A percentile compares a stretch with the other conserved stretches of the same genome.
Conservation (phyloP, 1,140 invertebrate species). For the Nasonia vitripennis region DNA sequence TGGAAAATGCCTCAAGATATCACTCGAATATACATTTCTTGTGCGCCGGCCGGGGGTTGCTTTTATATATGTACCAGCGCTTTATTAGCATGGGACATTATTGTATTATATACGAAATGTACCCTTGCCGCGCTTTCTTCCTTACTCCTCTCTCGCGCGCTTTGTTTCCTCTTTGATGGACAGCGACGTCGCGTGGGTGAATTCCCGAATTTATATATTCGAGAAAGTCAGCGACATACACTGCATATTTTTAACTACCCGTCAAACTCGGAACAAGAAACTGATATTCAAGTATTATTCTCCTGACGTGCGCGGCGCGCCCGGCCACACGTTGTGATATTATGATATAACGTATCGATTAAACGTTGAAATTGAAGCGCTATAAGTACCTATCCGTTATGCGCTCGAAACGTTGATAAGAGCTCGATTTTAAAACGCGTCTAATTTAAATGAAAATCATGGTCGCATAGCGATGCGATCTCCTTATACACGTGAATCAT, state of each 20-base stretch:
- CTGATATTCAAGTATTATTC: background rate
- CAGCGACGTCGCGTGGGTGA: background rate
- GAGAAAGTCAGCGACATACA: background rate
- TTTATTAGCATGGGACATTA: no score
- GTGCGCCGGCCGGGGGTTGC: no score
- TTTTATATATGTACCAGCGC: no score
- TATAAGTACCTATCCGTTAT: background rate
- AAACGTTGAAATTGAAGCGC: background rate
- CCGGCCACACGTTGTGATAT: background rate
- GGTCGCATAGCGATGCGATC: no score
- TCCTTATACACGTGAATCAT: background rate
- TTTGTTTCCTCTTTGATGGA: no score
- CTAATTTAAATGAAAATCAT: no score
- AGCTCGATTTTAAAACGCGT: background rate
- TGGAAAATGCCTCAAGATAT: slow-evolving; percentile 4
- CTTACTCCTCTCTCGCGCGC: no score
- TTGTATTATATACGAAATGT: no score
- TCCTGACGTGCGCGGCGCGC: background rate
- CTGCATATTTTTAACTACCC: background rate
- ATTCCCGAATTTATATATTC: background rate
- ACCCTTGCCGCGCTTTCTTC: no score
- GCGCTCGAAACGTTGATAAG: background rate
- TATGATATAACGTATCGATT: background rate
- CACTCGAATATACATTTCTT: background rate
- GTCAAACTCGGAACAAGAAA: background rate